Conservation (phyloP, 1,140 invertebrate species). For the Pinna nobilis region DNA sequence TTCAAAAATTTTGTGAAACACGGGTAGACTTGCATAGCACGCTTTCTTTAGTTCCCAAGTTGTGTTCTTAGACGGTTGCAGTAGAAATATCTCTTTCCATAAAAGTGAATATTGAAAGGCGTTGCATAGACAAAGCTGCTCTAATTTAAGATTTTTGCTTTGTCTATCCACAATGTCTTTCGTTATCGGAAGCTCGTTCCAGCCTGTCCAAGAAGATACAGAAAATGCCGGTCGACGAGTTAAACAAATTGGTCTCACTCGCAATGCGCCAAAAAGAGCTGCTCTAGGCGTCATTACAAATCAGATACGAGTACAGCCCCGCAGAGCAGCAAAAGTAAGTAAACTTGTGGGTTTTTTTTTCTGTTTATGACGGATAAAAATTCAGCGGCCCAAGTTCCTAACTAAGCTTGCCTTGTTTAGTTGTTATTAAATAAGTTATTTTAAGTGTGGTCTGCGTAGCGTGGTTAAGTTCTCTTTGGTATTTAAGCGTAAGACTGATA, state of each 20-base stretch:
- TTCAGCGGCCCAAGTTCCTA: not conserved
- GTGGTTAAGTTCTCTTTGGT: no score
- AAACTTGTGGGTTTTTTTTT: no score
- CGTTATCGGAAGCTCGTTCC: conserved; percentile 40
- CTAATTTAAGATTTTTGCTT: not conserved
- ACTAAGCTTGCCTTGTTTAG: no score
- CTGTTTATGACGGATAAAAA: not conserved
- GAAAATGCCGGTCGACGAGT: conserved; percentile 48
- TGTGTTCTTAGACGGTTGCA: not conserved
- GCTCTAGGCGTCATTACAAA: conserved; percentile 67
- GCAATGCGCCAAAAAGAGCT: conserved; percentile 61
- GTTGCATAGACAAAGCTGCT: not conserved
- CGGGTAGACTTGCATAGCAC: conserved; percentile 12
- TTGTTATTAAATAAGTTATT: no score
- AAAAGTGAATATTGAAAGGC: conserved; percentile 2
- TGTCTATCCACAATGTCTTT: conserved; percentile 30
- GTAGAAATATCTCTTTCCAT: conserved; percentile 9
- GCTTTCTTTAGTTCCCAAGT: not conserved
- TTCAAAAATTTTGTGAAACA: conserved; percentile 41
- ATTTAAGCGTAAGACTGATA: no score
- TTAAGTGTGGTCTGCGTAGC: no score
- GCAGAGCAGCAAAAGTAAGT: conserved; percentile 64
- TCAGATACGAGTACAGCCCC: conserved; percentile 65
- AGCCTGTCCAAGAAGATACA: conserved; percentile 38
- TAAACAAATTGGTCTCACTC: conserved; percentile 17